Percentiles rank a stretch among this genome's conserved stretches.
Evolutionary conservation across 2,888 invertebrate species (phyloP).

Genomic region (Myopa tessellatipennis): DNA sequence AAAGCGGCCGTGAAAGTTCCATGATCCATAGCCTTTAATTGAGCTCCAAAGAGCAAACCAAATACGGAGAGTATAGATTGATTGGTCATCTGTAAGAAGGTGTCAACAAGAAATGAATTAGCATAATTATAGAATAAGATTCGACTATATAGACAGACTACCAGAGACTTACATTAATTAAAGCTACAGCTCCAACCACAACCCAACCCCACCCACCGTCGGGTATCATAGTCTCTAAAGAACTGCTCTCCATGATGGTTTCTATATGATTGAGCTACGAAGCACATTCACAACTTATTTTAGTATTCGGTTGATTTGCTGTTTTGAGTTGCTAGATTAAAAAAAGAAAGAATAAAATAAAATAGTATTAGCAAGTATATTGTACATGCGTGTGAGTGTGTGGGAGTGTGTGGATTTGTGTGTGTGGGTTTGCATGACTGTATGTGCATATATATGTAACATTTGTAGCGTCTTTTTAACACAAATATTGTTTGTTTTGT

Average conservation of each 20-base stretch:
- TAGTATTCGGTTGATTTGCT: slow-evolving; percentile 22
- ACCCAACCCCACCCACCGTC: slow-evolving; percentile 84
- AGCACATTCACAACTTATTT: slow-evolving; percentile 9
- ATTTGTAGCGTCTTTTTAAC: neutral
- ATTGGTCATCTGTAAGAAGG: slow-evolving; percentile 73
- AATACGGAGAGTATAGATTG: slow-evolving; percentile 79
- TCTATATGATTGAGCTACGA: neutral
- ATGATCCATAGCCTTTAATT: slow-evolving; percentile 74
- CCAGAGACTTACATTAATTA: slow-evolving; percentile 77
- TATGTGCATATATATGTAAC: neutral
- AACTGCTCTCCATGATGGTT: slow-evolving; percentile 51
- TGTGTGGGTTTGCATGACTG: neutral
- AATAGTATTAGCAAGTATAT: neutral
- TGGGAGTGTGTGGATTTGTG: no score
- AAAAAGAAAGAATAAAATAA: neutral
- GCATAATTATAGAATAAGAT: neutral
- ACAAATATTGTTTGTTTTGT: no score
- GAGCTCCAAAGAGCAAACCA: slow-evolving; percentile 77
- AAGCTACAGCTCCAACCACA: slow-evolving; percentile 75
- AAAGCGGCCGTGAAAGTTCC: slow-evolving; percentile 76
- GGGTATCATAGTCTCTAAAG: slow-evolving; percentile 64
- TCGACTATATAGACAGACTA: no score
- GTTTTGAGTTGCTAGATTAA: neutral
- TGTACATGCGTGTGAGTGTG: no score
- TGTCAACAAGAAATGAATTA: neutral